Conservation (phyloP, 2,888 invertebrate genomes). For the Dione vanillae region DNA sequence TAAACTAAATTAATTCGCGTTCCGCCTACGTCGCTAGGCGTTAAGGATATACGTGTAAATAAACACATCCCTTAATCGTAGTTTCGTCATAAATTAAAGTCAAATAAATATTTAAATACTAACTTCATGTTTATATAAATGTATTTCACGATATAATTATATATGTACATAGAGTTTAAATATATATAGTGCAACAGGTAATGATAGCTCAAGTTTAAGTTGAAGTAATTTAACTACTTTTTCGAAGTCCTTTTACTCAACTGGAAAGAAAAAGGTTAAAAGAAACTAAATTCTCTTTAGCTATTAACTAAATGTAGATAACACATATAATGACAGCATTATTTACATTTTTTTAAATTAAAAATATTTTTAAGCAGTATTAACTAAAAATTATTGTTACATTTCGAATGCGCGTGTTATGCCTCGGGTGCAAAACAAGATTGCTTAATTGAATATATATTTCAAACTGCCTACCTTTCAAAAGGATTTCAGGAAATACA, state of each 20-base stretch:
- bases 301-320: no score
- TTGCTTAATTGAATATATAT: conserved; percentile 16
- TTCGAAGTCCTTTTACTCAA: no score
- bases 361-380: no score
- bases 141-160: background rate
- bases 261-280: no score
- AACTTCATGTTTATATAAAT: background rate
- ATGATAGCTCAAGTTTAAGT: no score
- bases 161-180: background rate
- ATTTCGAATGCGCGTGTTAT: conserved; percentile 2
- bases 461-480: conserved; percentile 10
- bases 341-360: no score
- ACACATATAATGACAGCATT: no score
- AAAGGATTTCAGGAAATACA: background rate
- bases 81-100: conserved; percentile 1
- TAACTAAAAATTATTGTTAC: no score
- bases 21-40: conserved; percentile 15
- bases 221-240: no score
- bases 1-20: conserved; percentile 52
- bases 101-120: conserved; percentile 5
- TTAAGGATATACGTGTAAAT: conserved; percentile 19
- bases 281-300: no score
- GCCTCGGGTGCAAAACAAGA: conserved; percentile 7
- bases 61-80: conserved; percentile 17
- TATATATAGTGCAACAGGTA: no score